Conservation (phyloP, 2,797 vertebrate species). For the Chiloscyllium punctatum region DNA sequence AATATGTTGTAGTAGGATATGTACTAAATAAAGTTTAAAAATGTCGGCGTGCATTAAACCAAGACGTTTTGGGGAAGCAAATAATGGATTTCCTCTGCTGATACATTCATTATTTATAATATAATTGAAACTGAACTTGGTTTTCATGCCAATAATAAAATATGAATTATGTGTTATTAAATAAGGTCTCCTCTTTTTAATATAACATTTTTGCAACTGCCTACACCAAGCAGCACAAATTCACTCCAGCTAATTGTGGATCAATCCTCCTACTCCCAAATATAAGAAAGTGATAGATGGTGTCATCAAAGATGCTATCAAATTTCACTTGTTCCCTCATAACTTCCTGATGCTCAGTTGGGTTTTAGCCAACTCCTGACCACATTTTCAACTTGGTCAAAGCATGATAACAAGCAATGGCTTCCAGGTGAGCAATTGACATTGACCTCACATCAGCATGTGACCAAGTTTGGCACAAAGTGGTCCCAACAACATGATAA, state of each 20-base stretch:
- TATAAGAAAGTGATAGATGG: neutral
- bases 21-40: neutral
- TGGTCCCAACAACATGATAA: neutral
- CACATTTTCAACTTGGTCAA: neutral
- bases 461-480: neutral
- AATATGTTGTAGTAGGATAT: neutral
- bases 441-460: neutral
- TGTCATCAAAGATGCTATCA: neutral
- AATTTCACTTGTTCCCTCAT: neutral
- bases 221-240: neutral
- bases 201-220: neutral
- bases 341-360: neutral
- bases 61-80: neutral
- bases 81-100: neutral
- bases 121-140: neutral
- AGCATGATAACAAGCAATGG: neutral
- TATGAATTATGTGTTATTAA: neutral
- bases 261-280: neutral
- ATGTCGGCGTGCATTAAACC: neutral
- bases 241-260: neutral
- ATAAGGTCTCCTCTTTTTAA: neutral
- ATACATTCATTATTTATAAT: neutral
- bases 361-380: neutral
- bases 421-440: neutral
- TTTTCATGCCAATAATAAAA: neutral